Evolutionary conservation across 2,113 vertebrate species (phyloP), one percentile per base, ranked within the genome.

Genomic region (Bufo gargarizans): DNA sequence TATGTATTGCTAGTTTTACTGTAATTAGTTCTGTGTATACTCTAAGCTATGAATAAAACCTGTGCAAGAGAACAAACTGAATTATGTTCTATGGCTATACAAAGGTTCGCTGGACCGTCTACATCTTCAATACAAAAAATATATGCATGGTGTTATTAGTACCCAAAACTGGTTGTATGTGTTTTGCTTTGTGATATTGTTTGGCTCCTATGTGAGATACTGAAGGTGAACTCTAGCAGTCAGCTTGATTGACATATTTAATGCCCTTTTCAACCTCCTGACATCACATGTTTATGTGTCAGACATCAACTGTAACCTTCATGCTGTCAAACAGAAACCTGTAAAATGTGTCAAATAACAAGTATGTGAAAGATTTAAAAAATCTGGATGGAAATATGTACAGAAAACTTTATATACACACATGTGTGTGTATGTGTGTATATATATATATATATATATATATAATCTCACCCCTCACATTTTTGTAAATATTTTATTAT

Each of bases 231-330:
- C 61, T n/a, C 16, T 4, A 65, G 20, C 13, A 86, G 58, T 78
- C n/a, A 61, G 56, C 10, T 47, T 86, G 84, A 85, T 49, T 85
- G 84, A 19, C 71, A 85, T 45, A 49, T 63, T 47, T 55, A 63
- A 45, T 78, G 74, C n/a, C 56, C 78, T 86, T 53, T 78, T 78
- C 85, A 67, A 59, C 76, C 59, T 55, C 45, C 13, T 78, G 85
- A 61, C 74, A 78, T 86, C n/a, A 53, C 58, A 86, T 78, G 76
- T 78, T 78, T 86, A 78, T 77, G 74, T 78, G 45, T 61, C 74
- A 78, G 58, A 76, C 19, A 53, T 53, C 58, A 65, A 61, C 58
- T 63, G n/a, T 86, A 67, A 86, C 59, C 85, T 78, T 78, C 85
- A 77, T 19, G 67, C 76, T 67, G 47, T 47, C 45, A 63, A 22